Conservation (phyloP, 2,888 invertebrate species). For the Stegana nigrithorax region DNA sequence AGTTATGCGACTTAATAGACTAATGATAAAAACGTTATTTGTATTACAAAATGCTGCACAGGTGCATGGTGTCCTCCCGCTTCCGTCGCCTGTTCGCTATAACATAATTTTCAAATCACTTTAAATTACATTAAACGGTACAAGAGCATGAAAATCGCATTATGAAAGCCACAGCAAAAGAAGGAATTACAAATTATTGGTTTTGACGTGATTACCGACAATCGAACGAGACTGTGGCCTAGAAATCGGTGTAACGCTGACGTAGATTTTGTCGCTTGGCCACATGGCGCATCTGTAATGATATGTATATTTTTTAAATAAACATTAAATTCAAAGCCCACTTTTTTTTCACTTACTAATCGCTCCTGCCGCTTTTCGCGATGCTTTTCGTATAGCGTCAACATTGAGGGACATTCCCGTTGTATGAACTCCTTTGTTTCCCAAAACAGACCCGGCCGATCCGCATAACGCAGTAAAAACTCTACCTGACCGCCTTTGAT, state of each 20-base stretch:
- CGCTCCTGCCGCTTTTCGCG: constrained; percentile 57
- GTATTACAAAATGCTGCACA: constrained; percentile 3
- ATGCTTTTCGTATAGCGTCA: constrained; percentile 54
- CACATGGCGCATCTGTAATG: constrained; percentile 57
- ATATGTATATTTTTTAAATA: neutral
- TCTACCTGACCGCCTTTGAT: constrained; percentile 59
- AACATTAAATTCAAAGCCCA: too few relatives aligned
- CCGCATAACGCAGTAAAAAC: constrained; percentile 56
- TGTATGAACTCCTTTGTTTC: constrained; percentile 54
- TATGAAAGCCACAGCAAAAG: too few relatives aligned
- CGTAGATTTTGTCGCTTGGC: constrained; percentile 61
- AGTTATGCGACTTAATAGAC: constrained; percentile 7
- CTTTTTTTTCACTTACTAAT: too few relatives aligned
- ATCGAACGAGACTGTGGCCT: too few relatives aligned
- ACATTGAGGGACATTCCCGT: constrained; percentile 53
- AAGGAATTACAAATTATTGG: too few relatives aligned
- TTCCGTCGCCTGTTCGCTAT: too few relatives aligned
- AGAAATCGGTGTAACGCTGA: constrained; percentile 60
- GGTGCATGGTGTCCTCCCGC: too few relatives aligned
- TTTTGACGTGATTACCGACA: too few relatives aligned
- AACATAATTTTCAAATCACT: too few relatives aligned
- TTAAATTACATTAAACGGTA: too few relatives aligned
- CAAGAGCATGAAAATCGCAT: too few relatives aligned
- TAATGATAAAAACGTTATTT: constrained; percentile 12
- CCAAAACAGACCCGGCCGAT: constrained; percentile 55